Evolutionary conservation across 2,113 vertebrate genomes (phyloP), one percentile per base, ranked within the genome.

Genomic region (Formicarius rufipectus): DNA sequence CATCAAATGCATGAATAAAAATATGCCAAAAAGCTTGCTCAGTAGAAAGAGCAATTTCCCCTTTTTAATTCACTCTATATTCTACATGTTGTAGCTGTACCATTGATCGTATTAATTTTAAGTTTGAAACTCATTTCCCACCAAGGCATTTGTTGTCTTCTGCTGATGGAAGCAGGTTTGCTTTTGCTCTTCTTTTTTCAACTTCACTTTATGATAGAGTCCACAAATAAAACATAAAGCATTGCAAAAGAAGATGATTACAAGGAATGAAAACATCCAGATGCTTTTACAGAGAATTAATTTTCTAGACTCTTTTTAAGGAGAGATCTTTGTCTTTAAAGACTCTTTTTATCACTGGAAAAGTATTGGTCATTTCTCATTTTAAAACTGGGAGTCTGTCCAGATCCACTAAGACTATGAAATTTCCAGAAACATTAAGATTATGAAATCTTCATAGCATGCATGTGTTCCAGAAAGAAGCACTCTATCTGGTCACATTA

Each of bases 1-100:
- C 91, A 96, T 55, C 91, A 97, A 96, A 92, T 72, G 67, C 75
- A 94, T 84, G 77, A 94, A 92, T 66, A 93, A 84, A 96, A 95
- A 69, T 84, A 74, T 53, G 47, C 59, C 93, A 62, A 66, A 93
- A 94, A 94, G 25, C 87, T 95, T 84, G 33, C 87, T 83, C 47
- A 45, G 73, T 71, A 76, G n/a, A 91, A 91, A 91, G 49, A 91
- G 25, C 60, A 76, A 83, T 84, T 81, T 84, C 53, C 79, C 53
- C 30, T 56, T 74, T 95, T 96, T 89, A 92, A 77, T 87, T 77
- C 79, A 93, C 67, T 94, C 56, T 63, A 37, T 84, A 89, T 58
- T 75, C 47, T 58, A 83, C 53, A 63, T 42, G 35, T 52, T 39
- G 56, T 80, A 76, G 87, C 62, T 24, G 25, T 90, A 84, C 50